Evolutionary conservation across 2,888 invertebrate species (phyloP), one percentile per base, ranked within the genome.

Genomic region (Lathronympha strigana): DNA sequence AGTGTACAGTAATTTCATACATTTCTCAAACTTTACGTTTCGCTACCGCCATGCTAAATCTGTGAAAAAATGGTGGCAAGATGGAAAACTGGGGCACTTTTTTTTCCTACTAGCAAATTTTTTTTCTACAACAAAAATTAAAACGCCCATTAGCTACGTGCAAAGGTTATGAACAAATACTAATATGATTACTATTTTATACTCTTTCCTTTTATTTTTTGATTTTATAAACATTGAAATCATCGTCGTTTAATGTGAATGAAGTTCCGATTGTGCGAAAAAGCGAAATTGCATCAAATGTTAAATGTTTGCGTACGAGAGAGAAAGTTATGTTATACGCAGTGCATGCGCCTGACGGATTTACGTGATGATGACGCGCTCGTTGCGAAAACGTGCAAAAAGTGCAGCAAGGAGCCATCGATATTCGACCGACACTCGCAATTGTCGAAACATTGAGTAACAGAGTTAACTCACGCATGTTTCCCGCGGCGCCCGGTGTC

Each of bases 271-370:
- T 74, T 79, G 74, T 77, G 83, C 80, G 66, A 82, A 84, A 83
- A 84, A 79, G 81, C 84, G 82, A 84, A 84, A 83, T 84, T 82
- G 76, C 80, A 79, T 75, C 78, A 77, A 81, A 78, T 80, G 77
- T n/a, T n/a, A n/a, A n/a, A n/a, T 71, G 79, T 78, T 84, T 83
- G 81, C 85, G 83, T 81, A 73, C 72, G 75, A 74, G 72, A 78
- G 84, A 84, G 87, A 87, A 87, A 87, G 87, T 85, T 76, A 72
- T 73, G 77, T 72, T 75, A 78, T 80, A 79, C 75, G 74, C 71
- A 70, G 78, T 74, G 78, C 79, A 78, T 80, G 82, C 76, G 74
- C 73, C 69, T 70, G 71, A 69, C 75, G 77, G 80, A 80, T 83
- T 82, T 76, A 78, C 80, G 78, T 77, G 77, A 74, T 72, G 77